A percentile compares a stretch with the other conserved stretches of the same genome.
These are phyloP conservation scores for Poliocrania exsul DNA, from an alignment of 2,797 vertebrate genomes.

Conservation along the genomic window DNA sequence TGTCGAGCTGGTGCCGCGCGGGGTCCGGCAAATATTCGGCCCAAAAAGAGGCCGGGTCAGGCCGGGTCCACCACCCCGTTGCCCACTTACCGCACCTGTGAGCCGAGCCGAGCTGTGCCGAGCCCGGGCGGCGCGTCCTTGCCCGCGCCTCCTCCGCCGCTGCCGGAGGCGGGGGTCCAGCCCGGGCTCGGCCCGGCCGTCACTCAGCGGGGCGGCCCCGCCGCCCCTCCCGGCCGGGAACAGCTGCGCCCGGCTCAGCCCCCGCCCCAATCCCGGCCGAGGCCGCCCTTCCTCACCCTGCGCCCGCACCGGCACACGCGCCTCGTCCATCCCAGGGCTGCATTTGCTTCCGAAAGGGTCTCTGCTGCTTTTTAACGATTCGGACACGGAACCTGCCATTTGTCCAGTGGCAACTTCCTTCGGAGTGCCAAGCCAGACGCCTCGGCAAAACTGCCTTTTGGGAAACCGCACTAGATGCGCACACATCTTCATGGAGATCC, in stretches of 20 bases:
- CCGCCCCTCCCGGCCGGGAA: not conserved
- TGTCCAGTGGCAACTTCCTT: not conserved
- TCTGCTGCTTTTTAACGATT: not conserved
- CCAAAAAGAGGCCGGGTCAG: constrained; percentile 83
- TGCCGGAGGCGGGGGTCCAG: not conserved
- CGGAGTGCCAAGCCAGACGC: not conserved
- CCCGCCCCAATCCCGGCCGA: not conserved
- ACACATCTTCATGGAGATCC: fast-evolving
- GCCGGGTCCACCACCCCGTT: not conserved
- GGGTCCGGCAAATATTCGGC: constrained; percentile 90
- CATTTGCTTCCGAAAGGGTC: fast-evolving
- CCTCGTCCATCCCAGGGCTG: not conserved
- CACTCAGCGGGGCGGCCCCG: constrained; percentile 11
- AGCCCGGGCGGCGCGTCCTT: not conserved
- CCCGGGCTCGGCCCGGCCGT: not conserved
- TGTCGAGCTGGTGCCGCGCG: constrained; percentile 73
- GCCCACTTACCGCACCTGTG: not conserved
- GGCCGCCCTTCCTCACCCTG: not conserved
- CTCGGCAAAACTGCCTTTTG: not conserved
- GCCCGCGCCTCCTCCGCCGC: not conserved
- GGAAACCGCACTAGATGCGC: not conserved
- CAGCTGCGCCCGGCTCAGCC: not conserved
- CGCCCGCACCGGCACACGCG: not conserved
- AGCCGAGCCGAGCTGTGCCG: not conserved
- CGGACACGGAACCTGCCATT: not conserved